Percentiles rank a stretch among this genome's conserved stretches.
phyloP scores from a whole-genome alignment of 2,888 invertebrate species.

The Thymelicus acteon region DNA sequence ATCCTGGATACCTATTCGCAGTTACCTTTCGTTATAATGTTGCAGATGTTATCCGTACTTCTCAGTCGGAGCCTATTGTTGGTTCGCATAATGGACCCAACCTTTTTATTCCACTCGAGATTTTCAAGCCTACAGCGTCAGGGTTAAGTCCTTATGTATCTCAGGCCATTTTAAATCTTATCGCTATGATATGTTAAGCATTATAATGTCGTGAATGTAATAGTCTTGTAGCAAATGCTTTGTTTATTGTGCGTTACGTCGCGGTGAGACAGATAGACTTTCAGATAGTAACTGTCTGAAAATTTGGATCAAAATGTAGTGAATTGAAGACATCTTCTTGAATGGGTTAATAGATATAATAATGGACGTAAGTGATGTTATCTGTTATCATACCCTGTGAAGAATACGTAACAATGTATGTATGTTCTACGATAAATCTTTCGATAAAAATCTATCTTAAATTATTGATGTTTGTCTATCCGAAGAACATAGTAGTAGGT shows the following conservation, averaged over 20 bases:
- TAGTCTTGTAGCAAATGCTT: background rate
- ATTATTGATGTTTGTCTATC: too few relatives aligned
- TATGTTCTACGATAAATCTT: too few relatives aligned
- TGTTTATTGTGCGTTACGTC: conserved; percentile 28
- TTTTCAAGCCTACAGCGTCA: conserved; percentile 54
- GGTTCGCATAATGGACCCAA: conserved; percentile 70
- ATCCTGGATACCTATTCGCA: conserved; percentile 80
- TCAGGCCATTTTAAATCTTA: conserved; percentile 43
- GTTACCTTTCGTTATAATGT: conserved; percentile 83
- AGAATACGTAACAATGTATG: too few relatives aligned
- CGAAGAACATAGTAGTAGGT: too few relatives aligned
- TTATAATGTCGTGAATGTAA: conserved; percentile 9
- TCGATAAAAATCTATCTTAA: too few relatives aligned
- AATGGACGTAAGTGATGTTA: too few relatives aligned
- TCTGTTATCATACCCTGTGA: too few relatives aligned
- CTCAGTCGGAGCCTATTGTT: conserved; percentile 60
- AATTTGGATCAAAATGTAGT: conserved; percentile 18
- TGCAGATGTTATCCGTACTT: conserved; percentile 56
- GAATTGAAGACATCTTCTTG: background rate
- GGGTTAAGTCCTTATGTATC: conserved; percentile 32
- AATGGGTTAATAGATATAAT: background rate
- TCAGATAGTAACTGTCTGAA: conserved; percentile 1
- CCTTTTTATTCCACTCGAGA: conserved; percentile 78
- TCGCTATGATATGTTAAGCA: conserved; percentile 3
- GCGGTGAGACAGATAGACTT: conserved; percentile 20